These are phyloP conservation scores for Lepidothrix coronata DNA, from an alignment of 2,113 vertebrate species.

Conservation along the genomic window DNA sequence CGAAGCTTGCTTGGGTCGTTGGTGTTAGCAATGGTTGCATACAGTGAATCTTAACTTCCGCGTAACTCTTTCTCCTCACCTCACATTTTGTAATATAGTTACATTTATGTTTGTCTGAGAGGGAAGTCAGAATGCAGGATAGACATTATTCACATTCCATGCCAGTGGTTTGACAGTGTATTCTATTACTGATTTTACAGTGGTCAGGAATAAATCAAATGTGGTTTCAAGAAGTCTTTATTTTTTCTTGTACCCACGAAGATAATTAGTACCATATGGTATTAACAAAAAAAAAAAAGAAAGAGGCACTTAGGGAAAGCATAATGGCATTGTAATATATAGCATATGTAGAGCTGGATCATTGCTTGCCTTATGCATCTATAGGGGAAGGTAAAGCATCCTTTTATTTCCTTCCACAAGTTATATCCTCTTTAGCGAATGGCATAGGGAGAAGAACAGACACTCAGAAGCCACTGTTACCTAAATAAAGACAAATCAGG, in stretches of 20 bases:
- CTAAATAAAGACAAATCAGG: background rate
- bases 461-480: background rate
- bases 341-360: slow-evolving; percentile 28
- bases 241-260: slow-evolving; percentile 58
- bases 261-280: slow-evolving; percentile 57
- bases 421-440: background rate
- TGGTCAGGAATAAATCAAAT: slow-evolving; percentile 59
- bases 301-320: background rate
- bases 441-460: background rate
- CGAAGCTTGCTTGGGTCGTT: background rate
- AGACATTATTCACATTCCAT: slow-evolving; percentile 50
- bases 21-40: background rate
- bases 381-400: background rate
- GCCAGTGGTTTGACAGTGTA: slow-evolving; percentile 61
- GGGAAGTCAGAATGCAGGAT: background rate
- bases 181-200: slow-evolving; percentile 64
- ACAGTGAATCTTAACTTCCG: background rate
- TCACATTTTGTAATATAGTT: background rate
- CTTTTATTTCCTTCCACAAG: background rate
- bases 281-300: background rate
- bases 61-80: background rate
- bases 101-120: background rate
- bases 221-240: slow-evolving; percentile 60
- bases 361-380: slow-evolving; percentile 5
- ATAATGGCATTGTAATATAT: slow-evolving; percentile 44